Percentiles rank a stretch among this genome's conserved stretches.
Evolutionary conservation across 2,888 invertebrate species (phyloP).

Genomic region (Callimorpha dominula): DNA sequence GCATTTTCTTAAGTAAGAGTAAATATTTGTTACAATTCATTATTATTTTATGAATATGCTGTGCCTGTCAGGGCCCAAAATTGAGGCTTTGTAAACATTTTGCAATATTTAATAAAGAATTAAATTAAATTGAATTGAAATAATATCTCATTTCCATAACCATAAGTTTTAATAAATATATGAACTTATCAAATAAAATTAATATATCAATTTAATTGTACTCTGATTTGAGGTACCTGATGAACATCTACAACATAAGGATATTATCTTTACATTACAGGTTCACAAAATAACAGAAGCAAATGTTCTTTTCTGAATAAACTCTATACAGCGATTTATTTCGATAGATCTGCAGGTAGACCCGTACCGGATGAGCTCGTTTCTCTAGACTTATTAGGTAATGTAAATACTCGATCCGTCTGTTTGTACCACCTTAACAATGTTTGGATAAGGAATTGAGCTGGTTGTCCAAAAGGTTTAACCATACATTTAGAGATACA

Average conservation of each 20-base stretch:
- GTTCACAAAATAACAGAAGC: background rate
- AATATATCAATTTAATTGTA: no score
- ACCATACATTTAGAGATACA: conserved; percentile 41
- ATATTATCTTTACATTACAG: background rate
- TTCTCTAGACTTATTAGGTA: conserved; percentile 70
- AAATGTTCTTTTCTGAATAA: background rate
- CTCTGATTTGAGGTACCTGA: no score
- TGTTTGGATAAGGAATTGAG: conserved; percentile 72
- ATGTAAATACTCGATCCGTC: conserved; percentile 67
- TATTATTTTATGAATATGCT: no score
- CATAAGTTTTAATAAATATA: no score
- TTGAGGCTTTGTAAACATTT: no score
- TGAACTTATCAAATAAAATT: no score
- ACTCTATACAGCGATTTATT: background rate
- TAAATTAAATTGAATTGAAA: no score
- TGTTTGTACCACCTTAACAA: conserved; percentile 74
- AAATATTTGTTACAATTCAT: no score
- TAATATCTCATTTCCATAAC: no score
- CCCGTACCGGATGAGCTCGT: conserved; percentile 66
- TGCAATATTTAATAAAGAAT: no score
- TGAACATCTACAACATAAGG: background rate
- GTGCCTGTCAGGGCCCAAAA: no score
- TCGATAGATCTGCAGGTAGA: conserved; percentile 37
- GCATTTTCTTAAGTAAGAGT: no score
- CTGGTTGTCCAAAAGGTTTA: conserved; percentile 57